Conservation (phyloP, 2,797 vertebrate species). For the Odontamblyopus lacepedii region DNA sequence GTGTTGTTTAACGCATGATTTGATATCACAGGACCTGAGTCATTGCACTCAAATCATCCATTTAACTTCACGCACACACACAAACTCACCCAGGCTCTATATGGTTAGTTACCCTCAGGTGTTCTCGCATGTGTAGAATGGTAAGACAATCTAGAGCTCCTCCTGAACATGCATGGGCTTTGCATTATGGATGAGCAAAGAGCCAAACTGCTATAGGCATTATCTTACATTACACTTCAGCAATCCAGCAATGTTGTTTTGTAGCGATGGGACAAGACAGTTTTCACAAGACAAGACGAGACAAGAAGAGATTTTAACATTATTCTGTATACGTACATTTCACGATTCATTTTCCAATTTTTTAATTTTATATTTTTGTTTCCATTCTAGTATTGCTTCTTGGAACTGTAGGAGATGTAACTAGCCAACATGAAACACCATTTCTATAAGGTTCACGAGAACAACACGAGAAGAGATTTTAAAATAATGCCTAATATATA, state of each 20-base stretch:
- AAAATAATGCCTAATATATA: no score
- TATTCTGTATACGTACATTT: no score
- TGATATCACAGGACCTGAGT: slow-evolving; percentile 25
- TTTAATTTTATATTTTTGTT: no score
- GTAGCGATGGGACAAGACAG: no score
- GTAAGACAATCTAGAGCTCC: slow-evolving; percentile 60
- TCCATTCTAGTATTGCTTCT: no score
- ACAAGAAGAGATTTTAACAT: no score
- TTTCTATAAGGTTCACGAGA: no score
- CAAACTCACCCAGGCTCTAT: slow-evolving; percentile 19
- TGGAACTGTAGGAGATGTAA: no score
- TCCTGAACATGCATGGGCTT: slow-evolving; percentile 56
- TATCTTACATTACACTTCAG: slow-evolving; percentile 42
- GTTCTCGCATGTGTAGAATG: slow-evolving; percentile 45
- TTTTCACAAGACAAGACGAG: no score
- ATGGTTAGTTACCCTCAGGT: slow-evolving; percentile 48
- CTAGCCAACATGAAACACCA: no score
- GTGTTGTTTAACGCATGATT: slow-evolving; percentile 13
- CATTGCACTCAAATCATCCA: slow-evolving; percentile 17
- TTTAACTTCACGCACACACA: slow-evolving; percentile 24
- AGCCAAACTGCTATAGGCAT: slow-evolving; percentile 57
- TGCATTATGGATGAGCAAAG: slow-evolving; percentile 67
- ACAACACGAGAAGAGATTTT: no score
- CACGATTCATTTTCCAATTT: no score
- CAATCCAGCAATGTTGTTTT: slow-evolving; percentile 30